Base-by-base conservation (phyloP, 2,888 invertebrate species). In the Himalopsyche japonica region DNA sequence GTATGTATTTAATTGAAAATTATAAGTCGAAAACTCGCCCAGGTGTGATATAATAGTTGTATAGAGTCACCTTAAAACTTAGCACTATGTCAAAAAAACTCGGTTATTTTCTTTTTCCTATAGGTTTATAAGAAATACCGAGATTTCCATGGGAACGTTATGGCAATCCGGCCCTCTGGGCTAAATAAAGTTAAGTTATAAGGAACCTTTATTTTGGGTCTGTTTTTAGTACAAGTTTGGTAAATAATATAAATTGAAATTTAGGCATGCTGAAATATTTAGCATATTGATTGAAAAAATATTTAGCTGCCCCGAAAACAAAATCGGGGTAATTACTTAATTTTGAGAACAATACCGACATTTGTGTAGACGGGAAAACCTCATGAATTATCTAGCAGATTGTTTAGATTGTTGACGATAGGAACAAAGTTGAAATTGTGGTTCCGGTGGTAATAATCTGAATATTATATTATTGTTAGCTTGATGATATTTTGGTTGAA, bases 211-310 rank as follows among this genome's bases (percentile, higher is more conserved):
- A 57, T 57, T 57, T 57, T 57, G 57, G 57, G 57, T 57, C 57
- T 57, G 57, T n/a, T 57, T 57, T 57, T 57, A 57, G 57, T 57
- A 57, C 57, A 20, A 57, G 57, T 57, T 57, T 24, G 57, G 57
- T 57, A 57, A 57, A 57, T 57, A 57, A 57, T 57, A 57, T 57
- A 57, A 57, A 57, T 57, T 57, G 57, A 57, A 57, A 57, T 57
- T 57, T 57, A 57, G 20, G 57, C 57, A 64, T 70, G 18, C 80
- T 82, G 43, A 43, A 78, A 32, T 43, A 43, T 57, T 32, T 57
- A 30, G n/a, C 32, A 24, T 82, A 47, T 82, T 82, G 80, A 43
- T 82, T 43, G 43, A 82, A 82, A 82, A 82, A 37, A 32, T 82
- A 82, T 82, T 48, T 76, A 81, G 15, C 57, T 24, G 10, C 57